A percentile compares a stretch with the other conserved stretches of the same genome.
Conservation (phyloP, 2,797 vertebrate genomes). For the Rhabdophis nuchalis region DNA sequence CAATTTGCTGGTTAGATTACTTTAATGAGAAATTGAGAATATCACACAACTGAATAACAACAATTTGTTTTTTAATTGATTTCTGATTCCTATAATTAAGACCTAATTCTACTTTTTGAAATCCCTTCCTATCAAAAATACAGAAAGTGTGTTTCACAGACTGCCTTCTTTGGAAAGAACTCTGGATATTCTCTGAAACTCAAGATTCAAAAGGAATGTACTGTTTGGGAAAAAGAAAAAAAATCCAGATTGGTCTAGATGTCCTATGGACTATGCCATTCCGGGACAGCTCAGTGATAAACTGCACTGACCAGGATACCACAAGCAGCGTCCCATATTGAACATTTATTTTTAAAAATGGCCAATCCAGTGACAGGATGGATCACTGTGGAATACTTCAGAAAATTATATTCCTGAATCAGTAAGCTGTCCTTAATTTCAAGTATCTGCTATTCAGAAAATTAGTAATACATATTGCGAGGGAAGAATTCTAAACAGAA, state of each 20-base stretch:
- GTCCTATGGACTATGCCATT: neutral
- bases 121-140: neutral
- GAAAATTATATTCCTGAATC: neutral
- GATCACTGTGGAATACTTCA: neutral
- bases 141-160: neutral
- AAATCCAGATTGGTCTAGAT: neutral
- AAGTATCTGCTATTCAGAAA: neutral
- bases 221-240: neutral
- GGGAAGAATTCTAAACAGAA: neutral
- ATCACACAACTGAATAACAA: neutral
- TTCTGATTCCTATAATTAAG: neutral
- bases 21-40: neutral
- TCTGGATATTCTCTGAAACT: neutral
- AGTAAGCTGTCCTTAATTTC: neutral
- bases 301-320: neutral
- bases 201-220: neutral
- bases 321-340: neutral
- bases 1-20: neutral
- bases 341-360: neutral
- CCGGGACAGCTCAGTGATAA: neutral
- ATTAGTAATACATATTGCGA: neutral
- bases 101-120: neutral
- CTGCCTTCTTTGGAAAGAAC: neutral
- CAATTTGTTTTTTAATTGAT: neutral
- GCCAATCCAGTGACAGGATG: neutral